Percentiles rank a stretch among this genome's conserved stretches.
phyloP scores from a whole-genome alignment of 2,797 vertebrate genomes.

The Trichosurus vulpecula region DNA sequence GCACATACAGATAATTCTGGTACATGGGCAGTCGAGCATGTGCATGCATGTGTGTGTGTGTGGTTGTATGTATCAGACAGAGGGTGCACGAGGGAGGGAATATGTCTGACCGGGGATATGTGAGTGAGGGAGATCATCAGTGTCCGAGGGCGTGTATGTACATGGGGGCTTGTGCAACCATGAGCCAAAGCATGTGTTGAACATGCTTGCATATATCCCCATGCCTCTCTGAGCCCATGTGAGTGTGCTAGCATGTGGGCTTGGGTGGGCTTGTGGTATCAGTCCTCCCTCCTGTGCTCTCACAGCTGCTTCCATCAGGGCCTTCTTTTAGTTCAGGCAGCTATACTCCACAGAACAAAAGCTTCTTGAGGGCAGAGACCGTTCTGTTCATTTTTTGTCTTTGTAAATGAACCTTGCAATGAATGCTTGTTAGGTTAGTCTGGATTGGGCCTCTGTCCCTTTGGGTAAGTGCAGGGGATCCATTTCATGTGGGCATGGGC shows the following conservation, averaged over 20 bases:
- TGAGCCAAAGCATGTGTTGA: not conserved
- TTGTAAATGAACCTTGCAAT: not conserved
- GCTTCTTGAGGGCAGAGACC: not conserved
- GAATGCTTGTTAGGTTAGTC: not conserved
- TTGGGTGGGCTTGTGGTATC: not conserved
- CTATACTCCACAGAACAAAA: not conserved
- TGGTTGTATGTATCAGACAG: not conserved
- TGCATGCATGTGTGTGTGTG: too few relatives aligned
- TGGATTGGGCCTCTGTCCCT: not conserved
- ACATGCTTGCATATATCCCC: not conserved
- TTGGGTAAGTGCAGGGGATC: not conserved
- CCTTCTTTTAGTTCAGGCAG: not conserved
- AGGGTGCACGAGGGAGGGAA: not conserved
- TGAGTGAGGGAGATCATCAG: not conserved
- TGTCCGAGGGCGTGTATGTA: fast-evolving
- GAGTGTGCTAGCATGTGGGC: not conserved
- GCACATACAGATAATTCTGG: not conserved
- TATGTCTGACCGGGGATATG: not conserved
- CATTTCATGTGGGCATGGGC: not conserved
- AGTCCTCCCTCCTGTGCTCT: not conserved
- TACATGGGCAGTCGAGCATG: too few relatives aligned
- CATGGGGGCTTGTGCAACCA: not conserved
- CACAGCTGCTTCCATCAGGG: not conserved
- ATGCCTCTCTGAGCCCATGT: not conserved
- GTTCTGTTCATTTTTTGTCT: not conserved